Conservation (phyloP, 2,797 vertebrate species). For the Gastrophryne carolinensis region DNA sequence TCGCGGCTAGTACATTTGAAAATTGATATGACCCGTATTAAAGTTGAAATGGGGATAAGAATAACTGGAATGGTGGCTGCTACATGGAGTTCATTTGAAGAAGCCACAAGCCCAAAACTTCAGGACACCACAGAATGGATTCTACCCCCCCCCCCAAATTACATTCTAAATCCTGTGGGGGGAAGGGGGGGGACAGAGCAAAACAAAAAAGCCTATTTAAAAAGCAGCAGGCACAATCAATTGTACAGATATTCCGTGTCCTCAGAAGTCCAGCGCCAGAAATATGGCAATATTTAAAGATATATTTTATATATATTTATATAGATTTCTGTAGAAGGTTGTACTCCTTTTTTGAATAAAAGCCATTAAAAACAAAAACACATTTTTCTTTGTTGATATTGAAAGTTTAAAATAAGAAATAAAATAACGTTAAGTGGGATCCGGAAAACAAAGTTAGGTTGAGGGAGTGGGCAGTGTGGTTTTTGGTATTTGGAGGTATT, state of each 20-base stretch:
- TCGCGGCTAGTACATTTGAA: background rate
- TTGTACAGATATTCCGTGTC: constrained; percentile 15
- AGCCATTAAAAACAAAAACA: constrained; percentile 69
- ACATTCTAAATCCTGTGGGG: constrained; percentile 34
- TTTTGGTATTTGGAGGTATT: constrained; percentile 31
- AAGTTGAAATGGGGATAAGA: background rate
- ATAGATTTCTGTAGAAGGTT: constrained; percentile 57
- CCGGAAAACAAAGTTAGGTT: constrained; percentile 29
- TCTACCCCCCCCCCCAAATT: constrained; percentile 5
- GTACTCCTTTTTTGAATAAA: constrained; percentile 61
- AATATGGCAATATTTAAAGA: constrained; percentile 52
- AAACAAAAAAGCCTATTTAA: background rate
- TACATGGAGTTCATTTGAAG: constrained; percentile 25
- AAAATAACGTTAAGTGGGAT: constrained; percentile 16
- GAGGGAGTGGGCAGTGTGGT: background rate
- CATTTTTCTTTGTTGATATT: constrained; percentile 52
- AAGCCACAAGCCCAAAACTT: constrained; percentile 5
- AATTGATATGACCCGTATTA: constrained; percentile 47
- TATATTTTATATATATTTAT: constrained; percentile 62
- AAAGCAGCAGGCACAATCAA: constrained; percentile 18
- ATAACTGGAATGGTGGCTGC: constrained; percentile 34
- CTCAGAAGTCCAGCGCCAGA: constrained; percentile 31
- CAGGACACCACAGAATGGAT: constrained; percentile 27
- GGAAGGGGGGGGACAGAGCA: constrained; percentile 2
- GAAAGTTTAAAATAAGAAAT: constrained; percentile 41